Conservation (phyloP, 2,113 vertebrate species). For the Ailuropoda melanoleuca region DNA sequence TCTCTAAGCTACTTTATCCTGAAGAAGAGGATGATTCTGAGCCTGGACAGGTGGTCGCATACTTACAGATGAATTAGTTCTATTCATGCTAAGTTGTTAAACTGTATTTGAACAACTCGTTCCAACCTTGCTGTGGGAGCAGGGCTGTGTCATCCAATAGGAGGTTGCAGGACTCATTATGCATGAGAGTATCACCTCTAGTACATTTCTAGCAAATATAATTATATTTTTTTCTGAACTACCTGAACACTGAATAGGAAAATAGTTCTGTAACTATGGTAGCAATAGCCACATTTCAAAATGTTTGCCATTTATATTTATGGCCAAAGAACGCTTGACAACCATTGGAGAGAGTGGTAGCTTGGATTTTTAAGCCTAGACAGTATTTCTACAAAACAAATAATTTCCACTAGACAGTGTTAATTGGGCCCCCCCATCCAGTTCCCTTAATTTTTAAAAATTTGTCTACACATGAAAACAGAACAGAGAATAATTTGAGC, state of each 20-base stretch:
- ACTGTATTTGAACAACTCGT: slow-evolving; percentile 61
- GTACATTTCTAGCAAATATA: slow-evolving; percentile 70
- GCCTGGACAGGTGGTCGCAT: slow-evolving; percentile 44
- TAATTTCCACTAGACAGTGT: slow-evolving; percentile 51
- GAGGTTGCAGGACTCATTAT: slow-evolving; percentile 61
- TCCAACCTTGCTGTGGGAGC: slow-evolving; percentile 46
- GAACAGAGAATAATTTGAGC: slow-evolving; percentile 62
- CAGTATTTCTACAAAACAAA: slow-evolving; percentile 59
- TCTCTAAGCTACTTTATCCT: slow-evolving; percentile 85
- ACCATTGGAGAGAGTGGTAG: slow-evolving; percentile 46
- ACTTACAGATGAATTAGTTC: slow-evolving; percentile 55
- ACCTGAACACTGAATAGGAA: slow-evolving; percentile 74
- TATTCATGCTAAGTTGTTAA: slow-evolving; percentile 34
- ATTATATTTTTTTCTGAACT: slow-evolving; percentile 76
- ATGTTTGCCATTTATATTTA: slow-evolving; percentile 76
- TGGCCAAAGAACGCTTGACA: slow-evolving; percentile 67
- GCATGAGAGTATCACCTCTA: slow-evolving; percentile 65
- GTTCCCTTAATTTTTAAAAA: not conserved
- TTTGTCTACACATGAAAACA: slow-evolving; percentile 1
- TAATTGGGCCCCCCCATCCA: not conserved
- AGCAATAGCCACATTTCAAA: slow-evolving; percentile 72
- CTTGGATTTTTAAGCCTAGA: slow-evolving; percentile 54
- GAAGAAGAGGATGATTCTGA: slow-evolving; percentile 81
- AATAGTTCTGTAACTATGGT: slow-evolving; percentile 76
- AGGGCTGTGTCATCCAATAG: slow-evolving; percentile 52